These are phyloP conservation scores for Synergus itoensis DNA, from an alignment of 2,888 invertebrate species.

Conservation along the genomic window DNA sequence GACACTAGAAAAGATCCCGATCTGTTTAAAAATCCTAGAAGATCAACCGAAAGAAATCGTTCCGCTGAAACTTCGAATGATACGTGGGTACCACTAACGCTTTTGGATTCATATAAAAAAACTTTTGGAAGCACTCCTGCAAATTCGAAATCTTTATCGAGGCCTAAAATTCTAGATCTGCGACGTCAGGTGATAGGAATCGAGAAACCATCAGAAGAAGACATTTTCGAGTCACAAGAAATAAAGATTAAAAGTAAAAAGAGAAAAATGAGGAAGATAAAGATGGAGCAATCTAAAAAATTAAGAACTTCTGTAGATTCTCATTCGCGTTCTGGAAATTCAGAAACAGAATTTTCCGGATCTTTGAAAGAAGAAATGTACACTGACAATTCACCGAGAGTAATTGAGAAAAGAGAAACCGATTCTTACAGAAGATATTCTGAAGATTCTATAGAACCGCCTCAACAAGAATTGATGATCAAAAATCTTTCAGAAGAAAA, in stretches of 20 bases:
- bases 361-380: background rate
- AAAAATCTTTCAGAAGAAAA: background rate
- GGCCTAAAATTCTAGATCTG: background rate
- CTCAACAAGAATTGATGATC: background rate
- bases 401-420: background rate
- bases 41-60: background rate
- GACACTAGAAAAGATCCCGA: background rate
- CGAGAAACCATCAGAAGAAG: background rate
- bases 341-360: background rate
- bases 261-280: background rate
- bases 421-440: background rate
- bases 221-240: background rate
- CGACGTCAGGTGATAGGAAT: background rate
- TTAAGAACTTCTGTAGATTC: background rate
- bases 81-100: constrained; percentile 22
- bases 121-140: background rate
- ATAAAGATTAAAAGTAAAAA: background rate
- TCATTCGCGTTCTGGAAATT: background rate
- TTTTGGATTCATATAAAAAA: background rate
- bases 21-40: background rate
- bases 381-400: background rate
- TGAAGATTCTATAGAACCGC: background rate
- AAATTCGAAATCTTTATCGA: background rate
- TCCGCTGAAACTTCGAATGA: background rate
- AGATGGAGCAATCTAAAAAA: background rate